A percentile compares a stretch with the other conserved stretches of the same genome.
Evolutionary conservation across 2,797 vertebrate species (phyloP).

Genomic region (Oceanodroma leucorhoa): DNA sequence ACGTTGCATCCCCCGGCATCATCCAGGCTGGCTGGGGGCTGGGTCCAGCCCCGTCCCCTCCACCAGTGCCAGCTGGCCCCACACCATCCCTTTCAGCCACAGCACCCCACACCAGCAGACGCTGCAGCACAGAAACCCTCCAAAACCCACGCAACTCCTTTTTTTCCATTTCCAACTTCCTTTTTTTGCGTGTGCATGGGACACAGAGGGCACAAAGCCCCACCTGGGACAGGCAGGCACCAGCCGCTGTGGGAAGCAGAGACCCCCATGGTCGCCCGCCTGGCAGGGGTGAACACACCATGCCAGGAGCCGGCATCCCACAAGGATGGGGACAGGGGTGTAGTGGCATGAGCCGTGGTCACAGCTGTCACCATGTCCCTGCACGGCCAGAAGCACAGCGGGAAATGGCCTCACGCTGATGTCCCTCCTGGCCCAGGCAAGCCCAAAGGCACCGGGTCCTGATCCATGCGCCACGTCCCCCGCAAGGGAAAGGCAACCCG

Average conservation of each 20-base stretch:
- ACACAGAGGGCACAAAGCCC: not conserved
- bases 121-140: not conserved
- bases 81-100: not conserved
- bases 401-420: rapidly evolving
- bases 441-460: not conserved
- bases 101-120: not conserved
- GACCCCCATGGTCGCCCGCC: rapidly evolving
- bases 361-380: not conserved
- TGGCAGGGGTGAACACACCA: not conserved
- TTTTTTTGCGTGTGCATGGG: not conserved
- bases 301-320: rapidly evolving
- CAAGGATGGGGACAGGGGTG: not conserved
- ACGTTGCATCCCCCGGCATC: not conserved
- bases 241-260: rapidly evolving
- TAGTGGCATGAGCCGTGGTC: not conserved
- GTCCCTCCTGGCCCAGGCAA: not conserved
- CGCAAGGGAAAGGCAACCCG: rapidly evolving
- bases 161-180: not conserved
- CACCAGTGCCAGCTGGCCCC: not conserved
- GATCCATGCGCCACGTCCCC: rapidly evolving
- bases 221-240: not conserved
- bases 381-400: rapidly evolving
- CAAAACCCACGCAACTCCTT: not conserved
- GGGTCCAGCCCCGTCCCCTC: not conserved
- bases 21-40: not conserved